Evolutionary conservation across 1,140 invertebrate genomes (phyloP), one percentile per base, ranked within the genome.

Genomic region (Argopecten irradians): DNA sequence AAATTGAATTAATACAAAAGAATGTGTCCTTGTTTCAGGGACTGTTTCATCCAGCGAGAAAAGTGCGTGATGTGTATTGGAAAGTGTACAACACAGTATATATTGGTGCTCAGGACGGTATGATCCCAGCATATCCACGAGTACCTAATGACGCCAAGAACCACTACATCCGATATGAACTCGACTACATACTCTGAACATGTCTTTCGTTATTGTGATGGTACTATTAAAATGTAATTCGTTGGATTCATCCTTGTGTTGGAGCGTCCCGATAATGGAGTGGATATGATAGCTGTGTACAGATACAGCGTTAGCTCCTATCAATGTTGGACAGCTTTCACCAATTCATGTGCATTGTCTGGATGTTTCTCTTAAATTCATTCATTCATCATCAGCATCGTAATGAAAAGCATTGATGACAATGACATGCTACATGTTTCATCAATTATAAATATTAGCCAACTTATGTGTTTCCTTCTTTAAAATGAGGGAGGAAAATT

Each of bases 1-100:
- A 35, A 86, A 35, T 39, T 22, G 19, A 13, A 32, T 86, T 13
- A 83, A 83, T 83, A 83, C 43, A 36, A 35, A 16, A 32, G n/a
- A 22, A 22, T 34, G 28, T 87, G 46, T 83, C 33, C 33, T 41
- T 84, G 82, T 94, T 97, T 87, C 96, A 99, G 97, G 99, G 99
- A 85, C 96, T 99, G 33, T 99, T 99, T 95, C 99, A 99, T 96
- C 99, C 99, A 14, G 99, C 99, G 14, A 96, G 99, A 88, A 99
- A 99, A 96, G 99, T 99, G 0, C 97, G 99, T 39, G 99, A 99
- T 95, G 99, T 99, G 0, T 99, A 99, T 95, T 99, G 99, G 99
- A 99, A 99, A 96, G 96, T 96, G 22, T 99, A 99, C 96, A 99
- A 99, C 96, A 99, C 99, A 1, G 96, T 99, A 22, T 99, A 99